Evolutionary conservation across 2,888 invertebrate species (phyloP).

Genomic region (Pristionchus arcanus): DNA sequence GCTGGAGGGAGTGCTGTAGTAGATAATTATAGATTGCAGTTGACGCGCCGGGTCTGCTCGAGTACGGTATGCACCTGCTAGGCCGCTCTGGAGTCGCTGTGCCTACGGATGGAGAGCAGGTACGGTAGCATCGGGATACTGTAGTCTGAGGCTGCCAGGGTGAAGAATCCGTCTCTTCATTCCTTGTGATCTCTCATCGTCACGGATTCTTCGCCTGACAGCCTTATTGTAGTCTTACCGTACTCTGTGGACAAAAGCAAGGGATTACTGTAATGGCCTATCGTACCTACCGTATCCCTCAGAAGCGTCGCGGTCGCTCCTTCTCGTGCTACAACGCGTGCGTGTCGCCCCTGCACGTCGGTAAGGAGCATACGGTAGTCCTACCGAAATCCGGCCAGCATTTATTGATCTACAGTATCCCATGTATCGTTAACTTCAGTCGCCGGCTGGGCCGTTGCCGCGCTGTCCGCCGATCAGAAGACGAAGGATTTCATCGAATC

Average conservation of each 20-base stretch:
- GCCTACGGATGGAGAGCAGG: slow-evolving; percentile 1
- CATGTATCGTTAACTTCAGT: not conserved
- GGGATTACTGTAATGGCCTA: not conserved
- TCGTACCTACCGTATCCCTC: slow-evolving; percentile 1
- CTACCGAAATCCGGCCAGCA: not conserved
- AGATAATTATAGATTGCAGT: not conserved
- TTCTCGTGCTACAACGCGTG: slow-evolving; percentile 40
- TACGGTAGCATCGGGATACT: slow-evolving; percentile 8
- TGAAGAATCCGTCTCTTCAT: no score
- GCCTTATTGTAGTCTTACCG: no score
- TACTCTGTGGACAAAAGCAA: no score
- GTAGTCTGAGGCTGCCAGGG: no score
- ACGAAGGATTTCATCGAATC: slow-evolving; percentile 11
- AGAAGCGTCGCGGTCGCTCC: slow-evolving; percentile 48
- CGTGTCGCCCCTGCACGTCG: slow-evolving; percentile 31
- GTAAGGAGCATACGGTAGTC: not conserved
- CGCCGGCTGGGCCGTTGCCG: slow-evolving; percentile 3
- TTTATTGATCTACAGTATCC: not conserved
- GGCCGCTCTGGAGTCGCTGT: not conserved
- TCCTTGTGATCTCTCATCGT: no score
- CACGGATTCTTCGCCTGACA: no score
- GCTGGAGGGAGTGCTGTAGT: not conserved
- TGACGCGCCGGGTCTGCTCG: slow-evolving; percentile 32
- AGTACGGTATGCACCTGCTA: slow-evolving; percentile 47
- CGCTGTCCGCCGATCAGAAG: slow-evolving; percentile 32